Percentiles rank a stretch among this genome's conserved stretches.
phyloP scores from a whole-genome alignment of 2,888 invertebrate species.

The Eremobia ochroleuca region DNA sequence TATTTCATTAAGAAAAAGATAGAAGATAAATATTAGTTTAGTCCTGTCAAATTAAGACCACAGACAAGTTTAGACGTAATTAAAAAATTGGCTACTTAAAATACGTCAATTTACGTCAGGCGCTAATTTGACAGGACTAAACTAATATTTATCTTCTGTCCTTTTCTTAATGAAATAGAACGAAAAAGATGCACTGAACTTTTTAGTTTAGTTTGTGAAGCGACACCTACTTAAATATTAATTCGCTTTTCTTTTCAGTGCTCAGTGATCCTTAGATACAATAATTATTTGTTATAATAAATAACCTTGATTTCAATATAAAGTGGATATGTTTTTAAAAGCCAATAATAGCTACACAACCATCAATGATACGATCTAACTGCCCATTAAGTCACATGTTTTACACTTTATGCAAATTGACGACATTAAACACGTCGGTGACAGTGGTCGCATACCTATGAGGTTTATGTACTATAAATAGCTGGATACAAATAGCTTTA shows the following conservation, averaged over 20 bases:
- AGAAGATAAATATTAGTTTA: too few relatives aligned
- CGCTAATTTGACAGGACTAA: too few relatives aligned
- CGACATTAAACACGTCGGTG: constrained; percentile 35
- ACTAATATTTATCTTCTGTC: too few relatives aligned
- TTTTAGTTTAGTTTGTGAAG: too few relatives aligned
- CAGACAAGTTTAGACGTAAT: too few relatives aligned
- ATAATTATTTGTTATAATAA: neutral
- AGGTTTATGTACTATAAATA: constrained; percentile 55
- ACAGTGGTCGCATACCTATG: constrained; percentile 36
- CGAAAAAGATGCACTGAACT: too few relatives aligned
- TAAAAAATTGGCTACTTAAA: too few relatives aligned
- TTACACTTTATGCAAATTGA: constrained; percentile 51
- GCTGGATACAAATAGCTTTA: constrained; percentile 48
- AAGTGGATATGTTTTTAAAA: constrained; percentile 6
- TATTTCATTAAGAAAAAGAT: too few relatives aligned
- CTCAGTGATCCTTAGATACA: neutral
- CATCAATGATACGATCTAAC: constrained; percentile 14
- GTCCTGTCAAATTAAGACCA: too few relatives aligned
- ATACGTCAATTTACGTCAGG: too few relatives aligned
- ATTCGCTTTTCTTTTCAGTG: neutral
- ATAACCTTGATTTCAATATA: constrained; percentile 6
- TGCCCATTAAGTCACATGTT: constrained; percentile 22
- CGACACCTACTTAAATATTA: neutral
- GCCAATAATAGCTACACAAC: constrained; percentile 7
- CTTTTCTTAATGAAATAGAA: too few relatives aligned